A percentile compares a stretch with the other conserved stretches of the same genome.
phyloP scores from a whole-genome alignment of 1,140 invertebrate species.

The Orussus abietinus region DNA sequence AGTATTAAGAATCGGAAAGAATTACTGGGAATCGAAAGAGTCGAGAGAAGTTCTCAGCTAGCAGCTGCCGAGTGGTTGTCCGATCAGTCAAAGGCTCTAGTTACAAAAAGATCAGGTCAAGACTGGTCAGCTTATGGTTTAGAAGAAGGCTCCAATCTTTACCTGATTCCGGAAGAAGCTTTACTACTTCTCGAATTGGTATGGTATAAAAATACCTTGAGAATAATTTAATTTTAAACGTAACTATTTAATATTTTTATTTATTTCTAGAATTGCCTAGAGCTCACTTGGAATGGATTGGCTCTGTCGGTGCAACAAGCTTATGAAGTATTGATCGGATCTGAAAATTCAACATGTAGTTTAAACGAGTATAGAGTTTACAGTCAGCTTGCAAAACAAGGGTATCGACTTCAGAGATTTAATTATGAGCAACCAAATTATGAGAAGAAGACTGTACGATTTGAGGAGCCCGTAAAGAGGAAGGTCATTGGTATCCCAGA shows the following conservation, averaged over 20 bases:
- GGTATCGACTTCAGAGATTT: slow-evolving; percentile 51
- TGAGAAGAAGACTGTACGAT: too few relatives aligned
- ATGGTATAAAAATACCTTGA: slow-evolving; percentile 30
- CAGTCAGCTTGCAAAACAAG: slow-evolving; percentile 57
- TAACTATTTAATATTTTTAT: slow-evolving; percentile 29
- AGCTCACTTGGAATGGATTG: slow-evolving; percentile 55
- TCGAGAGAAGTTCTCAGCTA: slow-evolving; percentile 57
- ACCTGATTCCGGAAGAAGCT: slow-evolving; percentile 61
- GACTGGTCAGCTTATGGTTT: slow-evolving; percentile 59
- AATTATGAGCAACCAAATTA: slow-evolving; percentile 25
- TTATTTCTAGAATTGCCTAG: slow-evolving; percentile 57
- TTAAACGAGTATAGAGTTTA: slow-evolving; percentile 61
- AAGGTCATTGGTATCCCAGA: too few relatives aligned
- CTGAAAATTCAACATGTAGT: slow-evolving; percentile 45
- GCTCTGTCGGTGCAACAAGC: slow-evolving; percentile 61
- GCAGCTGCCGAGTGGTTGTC: slow-evolving; percentile 59
- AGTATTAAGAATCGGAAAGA: slow-evolving; percentile 54
- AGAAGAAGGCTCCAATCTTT: slow-evolving; percentile 49
- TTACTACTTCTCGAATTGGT: slow-evolving; percentile 63
- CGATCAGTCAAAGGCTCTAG: slow-evolving; percentile 55
- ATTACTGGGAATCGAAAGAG: slow-evolving; percentile 57
- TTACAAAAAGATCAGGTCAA: slow-evolving; percentile 57
- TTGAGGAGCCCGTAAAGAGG: too few relatives aligned
- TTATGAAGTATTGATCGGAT: slow-evolving; percentile 55
- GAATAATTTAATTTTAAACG: slow-evolving; percentile 11